Percentiles rank a stretch among this genome's conserved stretches.
These are phyloP conservation scores for Tokudaia muenninki DNA, from an alignment of 2,797 vertebrate species.

Conservation along the genomic window DNA sequence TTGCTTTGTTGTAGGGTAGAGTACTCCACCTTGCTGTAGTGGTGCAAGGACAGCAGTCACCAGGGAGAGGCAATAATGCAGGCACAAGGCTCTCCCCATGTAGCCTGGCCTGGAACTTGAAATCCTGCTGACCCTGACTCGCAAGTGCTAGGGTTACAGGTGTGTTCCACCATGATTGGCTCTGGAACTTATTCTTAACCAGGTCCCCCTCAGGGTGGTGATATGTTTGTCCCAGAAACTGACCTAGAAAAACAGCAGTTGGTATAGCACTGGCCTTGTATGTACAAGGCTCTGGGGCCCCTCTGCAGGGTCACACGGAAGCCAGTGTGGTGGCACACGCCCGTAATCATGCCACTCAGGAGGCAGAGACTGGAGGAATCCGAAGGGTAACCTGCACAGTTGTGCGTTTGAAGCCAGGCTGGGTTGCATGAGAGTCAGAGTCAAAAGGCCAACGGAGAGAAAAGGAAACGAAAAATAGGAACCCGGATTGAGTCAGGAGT, in stretches of 20 bases:
- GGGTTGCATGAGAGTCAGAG: no score
- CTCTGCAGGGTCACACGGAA: not conserved
- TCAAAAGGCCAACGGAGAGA: not conserved
- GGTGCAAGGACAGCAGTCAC: not conserved
- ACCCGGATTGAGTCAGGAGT: not conserved
- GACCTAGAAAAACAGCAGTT: not conserved
- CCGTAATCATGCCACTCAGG: no score
- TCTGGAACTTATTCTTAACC: not conserved
- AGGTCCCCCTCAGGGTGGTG: not conserved
- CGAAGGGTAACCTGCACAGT: not conserved
- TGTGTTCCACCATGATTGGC: not conserved
- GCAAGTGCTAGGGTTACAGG: not conserved
- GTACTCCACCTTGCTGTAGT: not conserved
- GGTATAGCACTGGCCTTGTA: not conserved
- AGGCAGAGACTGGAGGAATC: not conserved
- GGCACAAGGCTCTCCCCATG: not conserved
- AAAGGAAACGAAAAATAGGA: not conserved
- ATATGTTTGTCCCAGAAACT: not conserved
- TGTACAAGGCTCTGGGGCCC: not conserved
- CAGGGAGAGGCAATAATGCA: not conserved
- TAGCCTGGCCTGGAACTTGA: not conserved
- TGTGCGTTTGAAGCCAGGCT: not conserved
- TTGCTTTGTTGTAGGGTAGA: not conserved
- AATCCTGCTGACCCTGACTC: not conserved
- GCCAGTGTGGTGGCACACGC: not conserved